Conservation (phyloP, 2,113 vertebrate species). For the Misgurnus anguillicaudatus region DNA sequence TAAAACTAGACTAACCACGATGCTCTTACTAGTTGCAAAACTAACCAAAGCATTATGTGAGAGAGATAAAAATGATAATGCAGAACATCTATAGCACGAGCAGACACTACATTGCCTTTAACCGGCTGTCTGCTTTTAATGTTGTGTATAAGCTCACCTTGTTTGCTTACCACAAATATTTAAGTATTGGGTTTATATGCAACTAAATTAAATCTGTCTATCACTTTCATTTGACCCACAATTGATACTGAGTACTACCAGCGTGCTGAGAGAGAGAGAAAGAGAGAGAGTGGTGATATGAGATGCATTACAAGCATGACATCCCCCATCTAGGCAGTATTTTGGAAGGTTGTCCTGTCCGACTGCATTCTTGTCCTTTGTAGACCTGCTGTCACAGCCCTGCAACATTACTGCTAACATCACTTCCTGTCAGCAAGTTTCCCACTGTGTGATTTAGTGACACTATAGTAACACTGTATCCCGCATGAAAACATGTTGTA, state of each 20-base stretch:
- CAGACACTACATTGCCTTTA: no score
- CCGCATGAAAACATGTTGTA: no score
- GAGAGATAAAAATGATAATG: no score
- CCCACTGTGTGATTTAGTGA: no score
- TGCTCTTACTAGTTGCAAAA: no score
- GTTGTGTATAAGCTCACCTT: neutral
- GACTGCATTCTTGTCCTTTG: constrained; percentile 23
- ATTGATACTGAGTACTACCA: neutral
- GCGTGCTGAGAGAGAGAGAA: neutral
- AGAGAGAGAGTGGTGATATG: neutral
- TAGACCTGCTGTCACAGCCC: constrained; percentile 6
- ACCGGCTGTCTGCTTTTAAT: no score
- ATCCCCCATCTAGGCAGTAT: neutral
- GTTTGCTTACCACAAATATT: neutral
- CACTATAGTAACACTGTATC: no score
- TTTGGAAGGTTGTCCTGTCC: constrained; percentile 24
- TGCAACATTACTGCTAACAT: neutral
- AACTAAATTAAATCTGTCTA: neutral
- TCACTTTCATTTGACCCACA: neutral
- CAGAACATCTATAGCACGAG: no score
- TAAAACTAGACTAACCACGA: no score
- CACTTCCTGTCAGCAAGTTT: constrained; percentile 22
- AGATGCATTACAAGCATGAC: neutral
- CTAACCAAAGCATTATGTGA: no score
- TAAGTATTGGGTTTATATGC: neutral